phyloP scores from a whole-genome alignment of 2,113 vertebrate genomes.

The Nesogale talazaci region DNA sequence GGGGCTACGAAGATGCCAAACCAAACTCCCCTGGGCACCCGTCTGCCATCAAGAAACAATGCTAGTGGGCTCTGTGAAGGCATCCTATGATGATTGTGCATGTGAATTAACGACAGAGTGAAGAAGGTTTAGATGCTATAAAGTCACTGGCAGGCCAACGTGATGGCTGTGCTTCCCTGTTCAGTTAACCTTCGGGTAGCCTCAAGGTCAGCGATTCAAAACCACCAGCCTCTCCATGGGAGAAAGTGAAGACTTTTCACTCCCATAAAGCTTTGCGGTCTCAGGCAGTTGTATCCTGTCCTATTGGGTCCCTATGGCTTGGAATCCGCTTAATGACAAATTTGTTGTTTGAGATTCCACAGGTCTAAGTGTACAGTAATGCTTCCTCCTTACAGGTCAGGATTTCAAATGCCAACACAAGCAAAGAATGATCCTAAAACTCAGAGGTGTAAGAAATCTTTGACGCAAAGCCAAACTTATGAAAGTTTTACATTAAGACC shows the following conservation, averaged over 20 bases:
- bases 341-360: too few species aligned
- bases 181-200: too few species aligned
- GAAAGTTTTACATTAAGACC: not conserved
- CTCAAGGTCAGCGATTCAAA: too few species aligned
- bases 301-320: too few species aligned
- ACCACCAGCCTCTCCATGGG: too few species aligned
- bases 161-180: not conserved
- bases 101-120: not conserved
- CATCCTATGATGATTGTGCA: rapidly evolving
- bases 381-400: not conserved
- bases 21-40: not conserved
- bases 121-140: not conserved
- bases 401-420: not conserved
- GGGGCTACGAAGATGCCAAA: not conserved
- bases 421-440: not conserved
- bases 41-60: not conserved
- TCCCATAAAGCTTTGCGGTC: too few species aligned
- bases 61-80: not conserved
- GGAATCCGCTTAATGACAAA: too few species aligned
- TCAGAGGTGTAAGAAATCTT: not conserved
- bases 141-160: not conserved
- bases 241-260: too few species aligned
- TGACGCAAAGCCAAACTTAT: not conserved
- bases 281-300: too few species aligned
- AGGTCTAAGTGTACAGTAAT: not conserved